Base-by-base conservation (phyloP, 2,797 vertebrate genomes). In the Pseudocheirus occidentalis region DNA sequence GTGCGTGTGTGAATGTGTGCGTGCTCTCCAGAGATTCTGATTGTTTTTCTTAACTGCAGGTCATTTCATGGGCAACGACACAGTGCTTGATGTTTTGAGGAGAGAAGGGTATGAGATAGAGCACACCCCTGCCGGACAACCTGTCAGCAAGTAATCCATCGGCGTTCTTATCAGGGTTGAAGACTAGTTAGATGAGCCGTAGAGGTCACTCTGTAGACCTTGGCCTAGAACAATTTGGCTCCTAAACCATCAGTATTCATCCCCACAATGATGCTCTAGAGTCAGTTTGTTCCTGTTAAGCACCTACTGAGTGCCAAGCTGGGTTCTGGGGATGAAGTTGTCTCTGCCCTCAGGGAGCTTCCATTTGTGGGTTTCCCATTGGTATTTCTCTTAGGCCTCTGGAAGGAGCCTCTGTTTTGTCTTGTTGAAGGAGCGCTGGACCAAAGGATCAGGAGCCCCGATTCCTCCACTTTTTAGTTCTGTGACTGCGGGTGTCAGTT, bases 11-110 rank as follows among this genome's bases (percentile, higher is more conserved):
- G n/a, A 2, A 16, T 73, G n/a, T 1, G 40, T 3, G 3, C 1
- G 9, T 10, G 21, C 95, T 53, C 50, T 96, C 12, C 0, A 29
- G 55, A 54, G 90, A 40, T 97, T 97, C 96, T 97, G 54, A 97
- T 96, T 31, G 21, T 0, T 97, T 98, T 92, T 98, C 98, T 98
- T 95, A 87, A 97, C 97, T 97, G 81, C 99, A 99, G 99, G 99
- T 98, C 99, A 99, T 98, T 99, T 99, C 98, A 99, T 99, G 97
- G 99, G 99, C 97, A 99, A 99, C 98, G 99, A 99, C 97, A 99
- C 99, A 21, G 99, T 99, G 98, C 99, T 99, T 97, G 99, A 99
- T 97, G 99, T 99, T 98, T 99, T 99, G 96, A 99, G 98, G 97
- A 98, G 97, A 93, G 98, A 99, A 97, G 99, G 99, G 93, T 99